A percentile compares a stretch with the other conserved stretches of the same genome.
phyloP scores from a whole-genome alignment of 2,797 vertebrate genomes.

The Galaxias olidus region DNA sequence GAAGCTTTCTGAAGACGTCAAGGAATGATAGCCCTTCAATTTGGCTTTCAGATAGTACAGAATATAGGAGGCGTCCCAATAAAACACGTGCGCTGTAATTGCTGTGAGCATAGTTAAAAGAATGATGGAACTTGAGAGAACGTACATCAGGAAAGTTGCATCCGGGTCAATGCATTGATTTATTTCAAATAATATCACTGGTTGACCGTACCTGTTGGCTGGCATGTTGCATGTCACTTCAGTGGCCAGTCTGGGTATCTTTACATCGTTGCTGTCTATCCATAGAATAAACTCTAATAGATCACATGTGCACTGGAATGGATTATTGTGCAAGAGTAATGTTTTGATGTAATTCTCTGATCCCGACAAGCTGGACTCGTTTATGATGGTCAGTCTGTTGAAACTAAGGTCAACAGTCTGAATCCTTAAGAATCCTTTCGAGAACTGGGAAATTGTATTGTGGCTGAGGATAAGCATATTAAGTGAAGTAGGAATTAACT shows the following conservation, averaged over 20 bases:
- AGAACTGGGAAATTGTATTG: constrained; percentile 73
- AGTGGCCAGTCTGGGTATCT: constrained; percentile 67
- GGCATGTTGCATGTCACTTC: constrained; percentile 65
- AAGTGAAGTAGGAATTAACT: constrained; percentile 58
- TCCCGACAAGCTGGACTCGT: constrained; percentile 58
- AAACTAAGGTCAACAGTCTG: constrained; percentile 66
- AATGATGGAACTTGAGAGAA: constrained; percentile 62
- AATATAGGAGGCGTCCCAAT: constrained; percentile 77
- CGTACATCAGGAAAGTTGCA: constrained; percentile 55
- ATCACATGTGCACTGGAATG: constrained; percentile 78
- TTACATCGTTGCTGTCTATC: constrained; percentile 66
- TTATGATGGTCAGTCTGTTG: constrained; percentile 73
- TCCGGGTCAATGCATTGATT: constrained; percentile 66
- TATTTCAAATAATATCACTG: constrained; percentile 66
- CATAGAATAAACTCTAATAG: constrained; percentile 74
- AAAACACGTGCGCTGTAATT: constrained; percentile 75
- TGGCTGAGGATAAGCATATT: constrained; percentile 67
- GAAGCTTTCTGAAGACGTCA: constrained; percentile 50
- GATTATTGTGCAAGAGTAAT: constrained; percentile 71
- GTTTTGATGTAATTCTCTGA: constrained; percentile 48
- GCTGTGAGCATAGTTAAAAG: constrained; percentile 58
- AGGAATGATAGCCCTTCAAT: constrained; percentile 65
- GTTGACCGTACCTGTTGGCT: constrained; percentile 38
- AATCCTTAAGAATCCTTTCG: constrained; percentile 61
- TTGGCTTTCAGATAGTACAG: constrained; percentile 68